phyloP scores from a whole-genome alignment of 1,140 invertebrate genomes.

The Caenorhabditis tropicalis region DNA sequence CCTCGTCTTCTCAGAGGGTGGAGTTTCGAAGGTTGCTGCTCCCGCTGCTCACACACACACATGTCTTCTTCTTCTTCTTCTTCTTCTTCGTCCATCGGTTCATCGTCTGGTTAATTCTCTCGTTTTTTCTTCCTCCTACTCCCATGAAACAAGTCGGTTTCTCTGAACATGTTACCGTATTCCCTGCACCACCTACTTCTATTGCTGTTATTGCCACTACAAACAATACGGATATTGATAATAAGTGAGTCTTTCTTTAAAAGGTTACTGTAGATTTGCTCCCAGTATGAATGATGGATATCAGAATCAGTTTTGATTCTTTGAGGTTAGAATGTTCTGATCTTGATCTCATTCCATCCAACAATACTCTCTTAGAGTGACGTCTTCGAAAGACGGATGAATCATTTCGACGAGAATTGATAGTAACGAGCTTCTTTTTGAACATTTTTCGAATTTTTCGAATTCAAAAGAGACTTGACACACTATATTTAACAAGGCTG shows the following conservation, averaged over 20 bases:
- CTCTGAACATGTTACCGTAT: conserved; percentile 32
- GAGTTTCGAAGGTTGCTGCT: conserved; percentile 39
- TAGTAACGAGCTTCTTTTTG: background rate
- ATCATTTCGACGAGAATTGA: background rate
- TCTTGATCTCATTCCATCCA: too few species aligned
- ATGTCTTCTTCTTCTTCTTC: background rate
- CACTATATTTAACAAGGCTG: too few species aligned
- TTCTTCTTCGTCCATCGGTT: conserved; percentile 3
- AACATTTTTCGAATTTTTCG: background rate
- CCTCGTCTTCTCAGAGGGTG: background rate
- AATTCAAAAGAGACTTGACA: too few species aligned
- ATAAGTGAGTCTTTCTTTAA: background rate
- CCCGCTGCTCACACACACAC: background rate
- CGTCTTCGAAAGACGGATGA: background rate
- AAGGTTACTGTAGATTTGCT: background rate
- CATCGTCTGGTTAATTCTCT: conserved; percentile 22
- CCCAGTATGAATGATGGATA: background rate
- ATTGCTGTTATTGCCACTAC: conserved; percentile 8
- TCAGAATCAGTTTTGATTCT: too few species aligned
- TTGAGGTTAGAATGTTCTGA: too few species aligned
- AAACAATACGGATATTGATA: conserved; percentile 4
- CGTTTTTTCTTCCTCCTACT: background rate
- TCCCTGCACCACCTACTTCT: conserved; percentile 1
- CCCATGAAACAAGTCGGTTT: conserved; percentile 29
- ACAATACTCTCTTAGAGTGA: background rate